A percentile compares a stretch with the other conserved stretches of the same genome.
These are phyloP conservation scores for Proterorhinus semilunaris DNA, from an alignment of 2,113 vertebrate genomes.

Conservation along the genomic window DNA sequence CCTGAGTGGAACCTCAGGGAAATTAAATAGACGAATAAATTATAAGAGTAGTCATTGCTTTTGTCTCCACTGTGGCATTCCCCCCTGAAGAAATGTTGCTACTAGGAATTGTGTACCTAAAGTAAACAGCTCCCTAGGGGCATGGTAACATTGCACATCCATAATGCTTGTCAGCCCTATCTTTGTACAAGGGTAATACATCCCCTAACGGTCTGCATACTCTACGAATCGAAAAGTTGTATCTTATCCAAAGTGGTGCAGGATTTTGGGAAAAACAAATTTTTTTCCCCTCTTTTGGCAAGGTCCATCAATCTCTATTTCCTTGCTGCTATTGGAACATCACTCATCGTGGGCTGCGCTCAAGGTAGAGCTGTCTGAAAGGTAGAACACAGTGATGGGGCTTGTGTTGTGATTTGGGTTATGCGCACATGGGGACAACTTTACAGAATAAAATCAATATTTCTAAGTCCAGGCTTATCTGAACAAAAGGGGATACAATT, in stretches of 20 bases:
- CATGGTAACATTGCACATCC: neutral
- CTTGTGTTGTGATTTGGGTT: too few relatives aligned
- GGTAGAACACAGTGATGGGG: too few relatives aligned
- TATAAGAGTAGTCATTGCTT: constrained; percentile 1
- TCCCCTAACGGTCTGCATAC: neutral
- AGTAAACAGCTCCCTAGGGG: neutral
- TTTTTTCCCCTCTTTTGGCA: neutral
- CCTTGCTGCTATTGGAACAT: neutral
- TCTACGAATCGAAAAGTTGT: neutral
- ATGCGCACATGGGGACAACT: too few relatives aligned
- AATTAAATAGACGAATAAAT: constrained; percentile 10
- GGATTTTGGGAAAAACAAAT: neutral
- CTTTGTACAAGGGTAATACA: neutral
- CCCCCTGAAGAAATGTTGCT: neutral
- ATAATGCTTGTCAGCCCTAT: neutral
- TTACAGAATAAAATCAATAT: too few relatives aligned
- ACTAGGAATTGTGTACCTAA: neutral
- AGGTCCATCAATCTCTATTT: neutral
- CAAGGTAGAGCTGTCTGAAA: too few relatives aligned
- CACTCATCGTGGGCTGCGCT: neutral
- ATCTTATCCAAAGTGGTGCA: neutral
- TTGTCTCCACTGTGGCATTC: neutral
- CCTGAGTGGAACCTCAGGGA: constrained; percentile 4
- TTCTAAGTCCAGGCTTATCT: neutral
- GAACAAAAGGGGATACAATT: neutral